A percentile compares a stretch with the other conserved stretches of the same genome.
phyloP scores from a whole-genome alignment of 1,140 invertebrate species.

The Ooceraea biroi region DNA sequence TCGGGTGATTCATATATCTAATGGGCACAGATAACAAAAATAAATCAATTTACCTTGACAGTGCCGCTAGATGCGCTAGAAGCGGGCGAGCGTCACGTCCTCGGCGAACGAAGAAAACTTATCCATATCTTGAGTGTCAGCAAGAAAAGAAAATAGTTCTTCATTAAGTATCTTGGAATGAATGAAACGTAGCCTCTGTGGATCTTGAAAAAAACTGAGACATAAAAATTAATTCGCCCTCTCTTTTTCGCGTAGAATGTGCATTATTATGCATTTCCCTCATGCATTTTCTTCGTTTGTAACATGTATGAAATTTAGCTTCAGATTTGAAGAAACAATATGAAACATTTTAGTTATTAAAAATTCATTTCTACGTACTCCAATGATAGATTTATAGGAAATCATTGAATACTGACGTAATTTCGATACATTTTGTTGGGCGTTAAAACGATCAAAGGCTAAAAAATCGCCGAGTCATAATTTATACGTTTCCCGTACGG shows the following conservation, averaged over 20 bases:
- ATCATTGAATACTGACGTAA: neutral
- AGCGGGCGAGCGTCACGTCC: slow-evolving; percentile 85
- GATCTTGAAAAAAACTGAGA: slow-evolving; percentile 15
- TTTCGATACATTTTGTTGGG: neutral
- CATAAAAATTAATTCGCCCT: neutral
- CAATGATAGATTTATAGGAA: neutral
- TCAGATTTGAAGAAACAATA: slow-evolving; percentile 7
- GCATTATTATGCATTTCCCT: neutral
- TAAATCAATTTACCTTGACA: slow-evolving; percentile 83
- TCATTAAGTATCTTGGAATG: slow-evolving; percentile 44
- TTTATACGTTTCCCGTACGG: slow-evolving; percentile 15
- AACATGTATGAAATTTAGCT: neutral
- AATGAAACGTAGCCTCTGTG: neutral
- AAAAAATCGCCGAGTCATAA: slow-evolving; percentile 2
- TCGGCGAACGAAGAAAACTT: slow-evolving; percentile 86
- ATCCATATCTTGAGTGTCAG: slow-evolving; percentile 82
- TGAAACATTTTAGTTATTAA: no score
- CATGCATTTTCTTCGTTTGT: neutral
- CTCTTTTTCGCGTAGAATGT: no score
- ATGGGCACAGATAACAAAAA: neutral
- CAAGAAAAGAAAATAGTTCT: slow-evolving; percentile 61
- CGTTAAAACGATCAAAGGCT: slow-evolving; percentile 46
- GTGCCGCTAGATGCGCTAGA: slow-evolving; percentile 86
- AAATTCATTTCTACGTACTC: slow-evolving; percentile 5
- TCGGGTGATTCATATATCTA: neutral